Evolutionary conservation across 2,888 invertebrate species (phyloP).

Genomic region (Lysandra coridon): DNA sequence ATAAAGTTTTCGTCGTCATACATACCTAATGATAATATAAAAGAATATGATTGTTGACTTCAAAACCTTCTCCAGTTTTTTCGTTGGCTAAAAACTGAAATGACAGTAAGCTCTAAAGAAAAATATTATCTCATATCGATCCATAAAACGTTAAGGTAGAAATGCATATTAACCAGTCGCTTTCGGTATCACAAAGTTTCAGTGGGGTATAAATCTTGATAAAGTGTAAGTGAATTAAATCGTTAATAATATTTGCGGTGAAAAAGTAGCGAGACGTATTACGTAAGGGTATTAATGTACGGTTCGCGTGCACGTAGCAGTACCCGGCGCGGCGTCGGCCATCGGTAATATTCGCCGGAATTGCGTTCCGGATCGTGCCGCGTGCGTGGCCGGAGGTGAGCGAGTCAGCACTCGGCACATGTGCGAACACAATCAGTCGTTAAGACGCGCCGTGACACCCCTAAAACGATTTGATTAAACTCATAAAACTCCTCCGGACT

Average conservation of each 20-base stretch:
- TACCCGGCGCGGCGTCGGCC: slow-evolving; percentile 20
- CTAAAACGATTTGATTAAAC: slow-evolving; percentile 76
- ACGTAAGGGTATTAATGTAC: slow-evolving; percentile 35
- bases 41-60: too few relatives aligned
- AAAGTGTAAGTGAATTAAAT: slow-evolving; percentile 29
- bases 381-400: slow-evolving; percentile 44
- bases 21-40: too few relatives aligned
- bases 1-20: too few relatives aligned
- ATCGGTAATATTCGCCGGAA: slow-evolving; percentile 42
- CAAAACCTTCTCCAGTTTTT: not conserved
- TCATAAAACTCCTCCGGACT: slow-evolving; percentile 66
- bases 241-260: slow-evolving; percentile 27
- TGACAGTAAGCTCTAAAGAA: not conserved
- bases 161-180: slow-evolving; percentile 15
- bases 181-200: slow-evolving; percentile 15
- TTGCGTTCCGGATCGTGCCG: slow-evolving; percentile 46
- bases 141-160: slow-evolving; percentile 10
- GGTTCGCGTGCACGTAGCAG: slow-evolving; percentile 36
- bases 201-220: slow-evolving; percentile 23
- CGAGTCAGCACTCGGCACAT: slow-evolving; percentile 65
- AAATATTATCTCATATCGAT: slow-evolving; percentile 13
- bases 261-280: slow-evolving; percentile 28
- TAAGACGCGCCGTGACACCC: slow-evolving; percentile 65
- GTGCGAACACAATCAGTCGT: slow-evolving; percentile 67
- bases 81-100: not conserved